These are phyloP conservation scores for Phalacrocorax pelagicus DNA, from an alignment of 2,113 vertebrate genomes.

Conservation along the genomic window DNA sequence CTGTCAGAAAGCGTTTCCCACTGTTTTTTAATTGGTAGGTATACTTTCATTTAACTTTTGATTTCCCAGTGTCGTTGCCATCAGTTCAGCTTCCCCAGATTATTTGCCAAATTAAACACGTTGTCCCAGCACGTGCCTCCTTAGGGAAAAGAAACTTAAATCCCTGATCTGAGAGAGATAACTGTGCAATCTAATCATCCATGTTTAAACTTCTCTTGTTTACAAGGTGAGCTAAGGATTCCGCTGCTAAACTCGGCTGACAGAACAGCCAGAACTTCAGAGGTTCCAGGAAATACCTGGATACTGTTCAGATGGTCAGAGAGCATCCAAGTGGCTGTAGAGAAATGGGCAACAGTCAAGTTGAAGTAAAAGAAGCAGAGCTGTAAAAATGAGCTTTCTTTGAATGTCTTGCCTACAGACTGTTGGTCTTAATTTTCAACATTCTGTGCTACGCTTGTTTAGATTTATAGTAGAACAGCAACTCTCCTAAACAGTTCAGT, in stretches of 20 bases:
- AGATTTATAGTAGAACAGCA: background rate
- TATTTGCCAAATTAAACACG: background rate
- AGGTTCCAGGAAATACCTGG: conserved; percentile 21
- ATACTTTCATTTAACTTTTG: background rate
- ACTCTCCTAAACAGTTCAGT: background rate
- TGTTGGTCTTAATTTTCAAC: background rate
- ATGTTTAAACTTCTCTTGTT: background rate
- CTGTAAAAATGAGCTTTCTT: background rate
- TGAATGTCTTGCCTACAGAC: background rate
- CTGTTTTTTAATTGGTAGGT: background rate
- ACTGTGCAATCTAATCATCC: background rate
- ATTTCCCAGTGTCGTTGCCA: background rate
- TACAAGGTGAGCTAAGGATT: background rate
- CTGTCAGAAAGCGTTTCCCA: background rate
- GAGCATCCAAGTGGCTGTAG: background rate
- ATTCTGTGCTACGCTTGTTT: background rate
- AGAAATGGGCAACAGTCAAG: background rate
- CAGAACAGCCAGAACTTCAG: background rate
- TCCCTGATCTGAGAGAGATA: background rate
- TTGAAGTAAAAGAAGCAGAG: background rate
- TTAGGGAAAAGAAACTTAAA: background rate
- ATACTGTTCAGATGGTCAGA: background rate
- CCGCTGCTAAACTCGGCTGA: background rate
- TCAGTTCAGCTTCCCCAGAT: fast-evolving
- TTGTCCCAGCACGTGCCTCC: fast-evolving